Conservation (phyloP, 2,888 invertebrate species). For the Lasioglossum marginatum region DNA sequence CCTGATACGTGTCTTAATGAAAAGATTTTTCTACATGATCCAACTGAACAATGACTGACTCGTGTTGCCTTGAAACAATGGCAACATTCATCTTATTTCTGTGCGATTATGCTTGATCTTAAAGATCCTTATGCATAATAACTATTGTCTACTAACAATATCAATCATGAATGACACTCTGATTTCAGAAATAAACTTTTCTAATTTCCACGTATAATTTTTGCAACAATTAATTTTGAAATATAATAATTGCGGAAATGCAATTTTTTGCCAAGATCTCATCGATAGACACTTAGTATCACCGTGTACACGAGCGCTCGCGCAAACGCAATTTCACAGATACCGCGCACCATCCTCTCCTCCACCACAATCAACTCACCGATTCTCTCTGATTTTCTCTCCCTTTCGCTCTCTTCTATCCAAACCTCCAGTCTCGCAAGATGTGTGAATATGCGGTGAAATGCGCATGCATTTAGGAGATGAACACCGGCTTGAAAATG, state of each 20-base stretch:
- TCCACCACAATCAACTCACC: not conserved
- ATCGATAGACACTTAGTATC: no score
- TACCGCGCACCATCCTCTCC: slow-evolving; percentile 43
- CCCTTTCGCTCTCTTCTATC: slow-evolving; percentile 20
- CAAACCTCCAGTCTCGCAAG: slow-evolving; percentile 49
- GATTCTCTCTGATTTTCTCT: slow-evolving; percentile 1
- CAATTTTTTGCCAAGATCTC: no score
- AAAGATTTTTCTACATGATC: not conserved
- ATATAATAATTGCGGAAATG: not conserved
- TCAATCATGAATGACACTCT: no score
- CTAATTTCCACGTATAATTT: not conserved
- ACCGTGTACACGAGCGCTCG: not conserved
- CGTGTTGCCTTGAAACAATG: no score
- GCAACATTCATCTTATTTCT: no score
- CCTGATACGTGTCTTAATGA: not conserved
- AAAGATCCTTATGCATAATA: no score
- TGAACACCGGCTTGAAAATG: slow-evolving; percentile 68
- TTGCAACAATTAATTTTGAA: not conserved
- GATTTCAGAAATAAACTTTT: not conserved
- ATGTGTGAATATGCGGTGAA: slow-evolving; percentile 72
- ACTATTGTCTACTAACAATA: no score
- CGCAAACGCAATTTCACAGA: slow-evolving; percentile 22
- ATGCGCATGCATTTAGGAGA: slow-evolving; percentile 77
- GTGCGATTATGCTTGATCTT: no score
- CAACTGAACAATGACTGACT: no score